A percentile compares a stretch with the other conserved stretches of the same genome.
Evolutionary conservation across 2,113 vertebrate species (phyloP).

Genomic region (Morone saxatilis): DNA sequence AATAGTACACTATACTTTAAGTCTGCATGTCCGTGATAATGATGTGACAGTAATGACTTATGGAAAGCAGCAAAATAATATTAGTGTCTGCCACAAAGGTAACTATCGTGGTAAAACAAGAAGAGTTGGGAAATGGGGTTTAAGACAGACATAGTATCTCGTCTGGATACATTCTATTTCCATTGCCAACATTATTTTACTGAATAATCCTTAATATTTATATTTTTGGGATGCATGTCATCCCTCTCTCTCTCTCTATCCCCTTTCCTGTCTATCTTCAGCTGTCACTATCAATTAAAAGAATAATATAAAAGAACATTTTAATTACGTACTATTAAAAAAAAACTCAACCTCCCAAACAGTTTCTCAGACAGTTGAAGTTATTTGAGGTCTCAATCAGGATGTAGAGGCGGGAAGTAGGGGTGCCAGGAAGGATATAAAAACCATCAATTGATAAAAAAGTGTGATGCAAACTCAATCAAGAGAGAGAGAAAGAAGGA

Average conservation of each 20-base stretch:
- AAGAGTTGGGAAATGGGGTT: background rate
- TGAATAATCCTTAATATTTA: no score
- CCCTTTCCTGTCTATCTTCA: no score
- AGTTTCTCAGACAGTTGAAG: conserved; percentile 25
- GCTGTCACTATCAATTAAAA: no score
- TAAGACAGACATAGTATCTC: background rate
- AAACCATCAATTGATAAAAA: no score
- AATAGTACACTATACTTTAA: background rate
- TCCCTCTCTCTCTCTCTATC: no score
- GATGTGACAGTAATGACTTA: conserved; percentile 8
- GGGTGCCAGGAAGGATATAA: no score
- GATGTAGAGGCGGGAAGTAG: no score
- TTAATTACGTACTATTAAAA: no score
- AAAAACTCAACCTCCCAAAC: conserved; percentile 15
- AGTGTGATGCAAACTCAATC: no score
- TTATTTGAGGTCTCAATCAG: conserved; percentile 32
- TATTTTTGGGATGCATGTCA: no score
- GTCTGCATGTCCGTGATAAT: background rate
- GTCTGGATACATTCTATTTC: background rate
- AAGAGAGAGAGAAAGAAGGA: no score
- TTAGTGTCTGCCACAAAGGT: conserved; percentile 18
- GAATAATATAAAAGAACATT: no score
- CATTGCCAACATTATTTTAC: background rate
- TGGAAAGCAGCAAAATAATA: conserved; percentile 14
- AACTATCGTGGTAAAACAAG: conserved; percentile 8